A percentile compares a stretch with the other conserved stretches of the same genome.
Conservation (phyloP, 2,797 vertebrate species). For the Euthynnus affinis region DNA sequence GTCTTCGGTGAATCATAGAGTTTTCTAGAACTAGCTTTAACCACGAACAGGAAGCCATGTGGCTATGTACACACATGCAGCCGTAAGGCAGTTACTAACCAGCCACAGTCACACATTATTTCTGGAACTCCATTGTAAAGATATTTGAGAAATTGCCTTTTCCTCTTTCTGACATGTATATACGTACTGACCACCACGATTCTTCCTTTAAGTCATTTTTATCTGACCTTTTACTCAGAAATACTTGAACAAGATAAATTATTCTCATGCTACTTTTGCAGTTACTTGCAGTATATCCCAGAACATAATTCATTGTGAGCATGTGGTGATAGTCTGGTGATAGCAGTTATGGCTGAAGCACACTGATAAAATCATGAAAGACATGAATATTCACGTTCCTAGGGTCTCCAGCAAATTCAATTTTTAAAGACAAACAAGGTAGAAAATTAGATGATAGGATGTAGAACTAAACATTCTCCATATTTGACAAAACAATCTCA, state of each 20-base stretch:
- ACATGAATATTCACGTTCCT: background rate
- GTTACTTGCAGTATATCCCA: too few relatives aligned
- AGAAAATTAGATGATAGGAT: background rate
- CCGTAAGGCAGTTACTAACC: conserved; percentile 33
- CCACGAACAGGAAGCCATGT: conserved; percentile 79
- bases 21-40: conserved; percentile 69
- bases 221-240: background rate
- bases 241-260: background rate
- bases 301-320: background rate
- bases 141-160: conserved; percentile 23
- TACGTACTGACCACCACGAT: background rate
- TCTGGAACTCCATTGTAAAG: conserved; percentile 31
- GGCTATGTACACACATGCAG: conserved; percentile 66
- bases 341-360: background rate
- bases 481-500: background rate
- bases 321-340: too few relatives aligned
- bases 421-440: background rate
- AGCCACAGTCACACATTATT: conserved; percentile 31
- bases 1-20: conserved; percentile 51
- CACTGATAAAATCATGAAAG: background rate
- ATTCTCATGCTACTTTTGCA: background rate
- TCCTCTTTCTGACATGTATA: conserved; percentile 17
- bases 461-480: background rate
- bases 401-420: background rate
- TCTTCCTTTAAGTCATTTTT: background rate